Evolutionary conservation across 1,140 invertebrate genomes (phyloP).

Genomic region (Drosophila lini): DNA sequence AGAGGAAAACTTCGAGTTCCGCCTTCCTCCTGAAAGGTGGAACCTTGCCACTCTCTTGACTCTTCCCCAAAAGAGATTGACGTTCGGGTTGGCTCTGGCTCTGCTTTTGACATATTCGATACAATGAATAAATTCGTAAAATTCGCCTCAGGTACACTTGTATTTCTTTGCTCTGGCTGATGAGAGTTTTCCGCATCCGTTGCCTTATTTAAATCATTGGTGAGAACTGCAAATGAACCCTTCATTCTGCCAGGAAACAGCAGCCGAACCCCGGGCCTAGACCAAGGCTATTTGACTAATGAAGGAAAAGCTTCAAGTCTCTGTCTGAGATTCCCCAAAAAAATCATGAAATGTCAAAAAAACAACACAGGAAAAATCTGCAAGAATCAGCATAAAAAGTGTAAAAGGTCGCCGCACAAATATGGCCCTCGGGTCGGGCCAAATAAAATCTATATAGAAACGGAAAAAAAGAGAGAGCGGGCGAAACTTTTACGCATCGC

Average conservation of each 20-base stretch:
- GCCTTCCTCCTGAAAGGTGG: slow-evolving; percentile 1
- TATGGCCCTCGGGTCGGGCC: slow-evolving; percentile 37
- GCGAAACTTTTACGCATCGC: slow-evolving; percentile 68
- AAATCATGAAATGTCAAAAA: slow-evolving; percentile 49
- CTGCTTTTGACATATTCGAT: slow-evolving; percentile 52
- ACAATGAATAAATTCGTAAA: slow-evolving; percentile 34
- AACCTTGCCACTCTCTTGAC: slow-evolving; percentile 15
- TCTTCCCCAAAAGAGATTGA: slow-evolving; percentile 7
- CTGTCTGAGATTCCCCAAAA: slow-evolving; percentile 39
- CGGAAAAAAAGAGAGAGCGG: slow-evolving; percentile 14
- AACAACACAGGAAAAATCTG: slow-evolving; percentile 30
- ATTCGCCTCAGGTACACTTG: slow-evolving; percentile 51
- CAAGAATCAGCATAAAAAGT: slow-evolving; percentile 68
- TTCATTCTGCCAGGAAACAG: slow-evolving; percentile 36
- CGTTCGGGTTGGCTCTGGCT: slow-evolving; percentile 14
- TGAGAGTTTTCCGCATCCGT: slow-evolving; percentile 41
- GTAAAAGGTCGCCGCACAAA: slow-evolving; percentile 57
- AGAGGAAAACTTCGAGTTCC: slow-evolving; percentile 26
- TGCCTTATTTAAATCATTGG: slow-evolving; percentile 49
- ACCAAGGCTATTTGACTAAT: slow-evolving; percentile 61
- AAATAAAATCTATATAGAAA: slow-evolving; percentile 50
- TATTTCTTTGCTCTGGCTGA: slow-evolving; percentile 42
- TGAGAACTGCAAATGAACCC: slow-evolving; percentile 47
- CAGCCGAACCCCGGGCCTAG: slow-evolving; percentile 19
- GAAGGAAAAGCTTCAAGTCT: slow-evolving; percentile 17